Evolutionary conservation across 30 jellyfish, hydroid and myxozoan genomes (phyloP).

Genomic region (Morbakka virulenta): DNA sequence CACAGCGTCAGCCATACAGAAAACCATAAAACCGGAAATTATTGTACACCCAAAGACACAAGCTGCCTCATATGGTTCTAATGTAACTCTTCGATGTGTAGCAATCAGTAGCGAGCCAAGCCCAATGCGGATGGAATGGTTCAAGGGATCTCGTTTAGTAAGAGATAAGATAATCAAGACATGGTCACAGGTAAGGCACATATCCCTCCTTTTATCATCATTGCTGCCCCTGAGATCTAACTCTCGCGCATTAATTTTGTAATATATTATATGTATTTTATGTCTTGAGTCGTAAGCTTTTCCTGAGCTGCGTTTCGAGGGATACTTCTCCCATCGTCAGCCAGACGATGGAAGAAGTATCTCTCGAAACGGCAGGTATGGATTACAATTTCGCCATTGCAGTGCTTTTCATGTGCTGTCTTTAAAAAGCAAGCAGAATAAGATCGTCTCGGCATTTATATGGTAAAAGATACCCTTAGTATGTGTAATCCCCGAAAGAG

Average conservation of each 20-base stretch:
- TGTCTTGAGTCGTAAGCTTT: no score
- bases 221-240: not conserved
- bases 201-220: not conserved
- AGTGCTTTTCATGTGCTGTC: no score
- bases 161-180: conserved; percentile 57
- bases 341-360: no score
- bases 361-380: no score
- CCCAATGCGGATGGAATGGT: conserved; percentile 79
- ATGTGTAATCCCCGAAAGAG: no score
- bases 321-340: no score
- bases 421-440: no score
- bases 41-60: conserved; percentile 81
- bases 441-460: no score
- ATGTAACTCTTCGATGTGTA: conserved; percentile 83
- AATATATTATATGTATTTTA: no score
- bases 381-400: no score
- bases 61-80: conserved; percentile 54
- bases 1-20: conserved; percentile 53
- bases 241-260: not conserved
- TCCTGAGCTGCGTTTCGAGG: no score
- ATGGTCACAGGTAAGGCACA: conserved; percentile 60
- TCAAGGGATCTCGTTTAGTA: conserved; percentile 11
- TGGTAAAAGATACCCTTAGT: no score
- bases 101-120: conserved; percentile 65
- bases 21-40: conserved; percentile 76